Evolutionary conservation across 2,797 vertebrate species (phyloP), one percentile per base, ranked within the genome.

Genomic region (Dipus sagitta): DNA sequence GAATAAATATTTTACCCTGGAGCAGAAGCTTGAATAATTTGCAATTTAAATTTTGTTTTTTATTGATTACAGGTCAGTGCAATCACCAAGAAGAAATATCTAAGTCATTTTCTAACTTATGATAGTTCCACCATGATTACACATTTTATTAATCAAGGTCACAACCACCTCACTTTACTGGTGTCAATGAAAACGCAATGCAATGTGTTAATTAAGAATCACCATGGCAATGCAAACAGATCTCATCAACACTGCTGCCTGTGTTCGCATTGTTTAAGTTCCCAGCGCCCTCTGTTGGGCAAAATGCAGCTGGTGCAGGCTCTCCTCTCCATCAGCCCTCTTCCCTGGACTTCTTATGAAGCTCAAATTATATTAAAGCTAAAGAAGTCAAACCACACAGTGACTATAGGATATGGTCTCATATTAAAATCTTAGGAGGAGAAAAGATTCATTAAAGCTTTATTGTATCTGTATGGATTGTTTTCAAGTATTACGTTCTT

Each of bases 111-210:
- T 96, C 95, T 21, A 26, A 90, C 81, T 97, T 92, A 42, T 74
- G 93, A 88, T 96, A 97, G 96, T 98, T 98, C 96, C 90, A 89
- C 93, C 97, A 97, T 92, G 24, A 98, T 97, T 95, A 96, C 90
- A 94, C 90, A 9, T 97, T 97, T 97, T 97, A 98, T 98, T 98
- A 97, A 97, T 98, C 94, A 97, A 98, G 97, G 97, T 97, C 97
- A 96, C 90, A 95, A 81, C 91, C 95, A 97, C 92, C 97, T 97
- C 96, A 95, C 97, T 97, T 97, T 96, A 93, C 92, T 94, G 54
- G 32, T 95, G 93, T 96, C 97, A 95, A 96, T 94, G 96, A 97
- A 98, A 98, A 92, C 92, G 84, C 74, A 94, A 92, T 91, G 93
- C 89, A 65, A 68, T 67, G 52, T 90, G 91, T 97, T 98, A 97